phyloP scores from a whole-genome alignment of 1,140 invertebrate species.

The Chelonus insularis region DNA sequence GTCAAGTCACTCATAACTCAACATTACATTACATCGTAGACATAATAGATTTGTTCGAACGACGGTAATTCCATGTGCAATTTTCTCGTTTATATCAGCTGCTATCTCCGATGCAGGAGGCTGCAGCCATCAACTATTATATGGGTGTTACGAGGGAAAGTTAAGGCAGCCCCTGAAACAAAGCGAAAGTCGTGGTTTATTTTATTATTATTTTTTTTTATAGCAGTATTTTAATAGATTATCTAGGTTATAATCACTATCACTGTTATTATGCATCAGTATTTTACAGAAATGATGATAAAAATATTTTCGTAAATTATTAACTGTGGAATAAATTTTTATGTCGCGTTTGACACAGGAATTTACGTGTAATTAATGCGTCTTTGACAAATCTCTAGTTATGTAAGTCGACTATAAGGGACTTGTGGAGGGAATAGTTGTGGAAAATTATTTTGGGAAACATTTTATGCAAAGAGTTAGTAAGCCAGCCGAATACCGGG shows the following conservation, averaged over 20 bases:
- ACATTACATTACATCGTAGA: neutral
- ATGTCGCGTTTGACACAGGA: too few species aligned
- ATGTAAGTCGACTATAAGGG: constrained; percentile 1
- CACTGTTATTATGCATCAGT: too few species aligned
- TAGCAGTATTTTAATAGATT: neutral
- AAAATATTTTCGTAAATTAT: too few species aligned
- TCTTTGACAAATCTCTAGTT: neutral
- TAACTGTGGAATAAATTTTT: too few species aligned
- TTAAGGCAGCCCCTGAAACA: neutral
- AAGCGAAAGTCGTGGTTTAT: constrained; percentile 1
- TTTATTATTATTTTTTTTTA: neutral
- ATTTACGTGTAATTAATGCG: neutral
- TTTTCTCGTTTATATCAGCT: constrained; percentile 14
- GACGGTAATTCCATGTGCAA: neutral
- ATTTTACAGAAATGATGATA: too few species aligned
- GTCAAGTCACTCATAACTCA: constrained; percentile 4
- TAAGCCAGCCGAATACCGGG: constrained; percentile 18
- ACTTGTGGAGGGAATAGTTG: neutral
- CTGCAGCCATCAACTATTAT: too few species aligned
- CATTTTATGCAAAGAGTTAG: constrained; percentile 20
- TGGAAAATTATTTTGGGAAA: constrained; percentile 14
- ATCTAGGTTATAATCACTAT: too few species aligned
- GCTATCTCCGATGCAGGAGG: too few species aligned
- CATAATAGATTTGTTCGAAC: neutral
- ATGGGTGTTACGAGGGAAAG: constrained; percentile 2